A percentile compares a stretch with the other conserved stretches of the same genome.
Conservation (phyloP, 2,888 invertebrate genomes). For the Standfussiana lucernea region DNA sequence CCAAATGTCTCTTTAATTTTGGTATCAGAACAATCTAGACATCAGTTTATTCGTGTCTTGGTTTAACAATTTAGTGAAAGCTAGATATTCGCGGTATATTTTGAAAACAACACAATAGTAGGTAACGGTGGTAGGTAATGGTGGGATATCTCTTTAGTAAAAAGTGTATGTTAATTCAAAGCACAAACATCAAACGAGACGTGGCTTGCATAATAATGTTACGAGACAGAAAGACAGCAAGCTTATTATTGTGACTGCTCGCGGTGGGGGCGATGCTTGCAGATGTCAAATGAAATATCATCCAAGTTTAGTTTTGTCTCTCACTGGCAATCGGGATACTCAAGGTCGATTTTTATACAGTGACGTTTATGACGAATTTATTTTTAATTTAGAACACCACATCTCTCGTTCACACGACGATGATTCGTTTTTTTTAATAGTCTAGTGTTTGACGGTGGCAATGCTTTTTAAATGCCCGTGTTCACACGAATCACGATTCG, state of each 20-base stretch:
- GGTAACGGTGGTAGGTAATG: too few relatives aligned
- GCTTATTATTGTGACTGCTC: constrained; percentile 6
- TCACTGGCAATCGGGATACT: not conserved
- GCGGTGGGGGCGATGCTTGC: not conserved
- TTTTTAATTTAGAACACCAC: not conserved
- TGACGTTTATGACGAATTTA: not conserved
- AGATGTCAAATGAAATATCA: constrained; percentile 1
- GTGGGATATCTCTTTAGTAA: constrained; percentile 16
- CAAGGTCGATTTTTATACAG: not conserved
- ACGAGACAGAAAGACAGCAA: not conserved
- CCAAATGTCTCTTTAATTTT: not conserved
- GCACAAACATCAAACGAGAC: constrained; percentile 43
- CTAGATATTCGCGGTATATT: not conserved
- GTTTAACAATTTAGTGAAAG: constrained; percentile 30
- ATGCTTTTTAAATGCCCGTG: too few relatives aligned
- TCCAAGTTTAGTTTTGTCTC: not conserved
- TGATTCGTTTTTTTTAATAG: too few relatives aligned
- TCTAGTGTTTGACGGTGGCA: too few relatives aligned
- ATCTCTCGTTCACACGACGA: too few relatives aligned
- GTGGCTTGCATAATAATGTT: constrained; percentile 46
- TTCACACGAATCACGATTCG: too few relatives aligned
- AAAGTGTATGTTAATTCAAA: constrained; percentile 43
- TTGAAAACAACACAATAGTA: not conserved
- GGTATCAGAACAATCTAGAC: constrained; percentile 9
- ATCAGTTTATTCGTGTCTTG: not conserved